These are phyloP conservation scores for Nebria ingens DNA, from an alignment of 1,140 invertebrate genomes.

Conservation along the genomic window DNA sequence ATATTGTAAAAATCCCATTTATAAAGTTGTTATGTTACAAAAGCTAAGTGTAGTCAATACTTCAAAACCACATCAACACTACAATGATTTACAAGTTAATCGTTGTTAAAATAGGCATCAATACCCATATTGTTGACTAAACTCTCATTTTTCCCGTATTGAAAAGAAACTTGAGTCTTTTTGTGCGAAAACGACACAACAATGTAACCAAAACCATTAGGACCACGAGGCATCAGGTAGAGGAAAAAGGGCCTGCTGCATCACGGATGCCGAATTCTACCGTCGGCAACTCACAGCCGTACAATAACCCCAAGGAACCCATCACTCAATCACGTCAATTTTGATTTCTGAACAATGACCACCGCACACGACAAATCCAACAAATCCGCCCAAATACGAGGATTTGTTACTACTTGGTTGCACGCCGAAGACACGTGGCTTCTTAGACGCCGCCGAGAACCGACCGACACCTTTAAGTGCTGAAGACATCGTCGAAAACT, in stretches of 20 bases:
- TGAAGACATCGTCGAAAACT: too few species aligned
- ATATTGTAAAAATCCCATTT: too few species aligned
- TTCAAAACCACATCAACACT: too few species aligned
- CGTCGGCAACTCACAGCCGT: neutral
- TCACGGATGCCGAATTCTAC: neutral
- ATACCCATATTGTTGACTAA: neutral
- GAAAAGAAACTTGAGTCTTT: neutral
- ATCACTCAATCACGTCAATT: conserved; percentile 3
- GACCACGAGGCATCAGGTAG: neutral
- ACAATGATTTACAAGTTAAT: conserved; percentile 8
- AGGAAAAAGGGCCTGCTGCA: neutral
- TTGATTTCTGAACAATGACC: neutral
- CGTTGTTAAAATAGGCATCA: neutral
- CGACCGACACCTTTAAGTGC: too few species aligned
- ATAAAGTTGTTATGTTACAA: too few species aligned
- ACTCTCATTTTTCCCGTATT: neutral
- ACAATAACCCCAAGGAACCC: neutral
- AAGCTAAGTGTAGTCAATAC: too few species aligned
- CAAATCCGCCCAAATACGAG: neutral
- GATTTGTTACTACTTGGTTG: neutral
- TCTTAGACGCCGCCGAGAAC: too few species aligned
- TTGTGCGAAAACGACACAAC: neutral
- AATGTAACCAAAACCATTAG: neutral
- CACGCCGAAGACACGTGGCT: neutral
- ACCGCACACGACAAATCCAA: neutral